Base-by-base conservation (phyloP, 2,888 invertebrate species). In the Ormia ochracea region DNA sequence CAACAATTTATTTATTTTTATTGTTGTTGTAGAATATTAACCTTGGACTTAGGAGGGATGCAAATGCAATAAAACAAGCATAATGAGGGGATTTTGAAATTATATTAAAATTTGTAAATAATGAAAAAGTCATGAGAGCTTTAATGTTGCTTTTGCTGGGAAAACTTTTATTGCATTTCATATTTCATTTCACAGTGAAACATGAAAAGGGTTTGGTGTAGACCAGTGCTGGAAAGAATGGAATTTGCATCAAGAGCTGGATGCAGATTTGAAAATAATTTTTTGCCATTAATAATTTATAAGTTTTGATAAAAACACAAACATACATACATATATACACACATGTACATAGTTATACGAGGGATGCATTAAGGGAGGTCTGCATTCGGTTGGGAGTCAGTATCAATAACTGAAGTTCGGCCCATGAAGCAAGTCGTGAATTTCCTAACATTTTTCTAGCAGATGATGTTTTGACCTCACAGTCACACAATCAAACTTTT, bases 101-200 rank as follows among this genome's bases (percentile, higher is more conserved):
- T 61, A 54, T 70, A 76, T 56, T 63, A 76, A 76, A 76, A 76
- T 63, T 70, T 76, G 50, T 45, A 69, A 75, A 75, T 59, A 26
- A 43, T 59, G 52, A 56, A 61, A 33, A 43, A 36, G 14, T 10
- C 2, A 28, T 1, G 38, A n/a, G 56, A 56, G 43, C 36, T n/a
- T 76, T 69, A 63, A 56, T 69, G 48, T 23, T 65, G 48, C 70
- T 43, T 66, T 70, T 43, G 31, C 9, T 4, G 52, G 41, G 48
- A 56, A 41, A 48, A 70, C 21, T 59, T 14, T 38, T 59, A 61
- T 54, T 66, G 41, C 38, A n/a, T 63, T 54, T 63, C 31, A 58
- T 23, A 41, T 58, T 19, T 0, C 38, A 17, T 41, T 28, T 12
- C 2, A 14, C 1, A 33, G 52, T 36, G 23, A 48, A 28, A 28